Conservation (phyloP, 1,140 invertebrate species). For the Gerris buenoi region DNA sequence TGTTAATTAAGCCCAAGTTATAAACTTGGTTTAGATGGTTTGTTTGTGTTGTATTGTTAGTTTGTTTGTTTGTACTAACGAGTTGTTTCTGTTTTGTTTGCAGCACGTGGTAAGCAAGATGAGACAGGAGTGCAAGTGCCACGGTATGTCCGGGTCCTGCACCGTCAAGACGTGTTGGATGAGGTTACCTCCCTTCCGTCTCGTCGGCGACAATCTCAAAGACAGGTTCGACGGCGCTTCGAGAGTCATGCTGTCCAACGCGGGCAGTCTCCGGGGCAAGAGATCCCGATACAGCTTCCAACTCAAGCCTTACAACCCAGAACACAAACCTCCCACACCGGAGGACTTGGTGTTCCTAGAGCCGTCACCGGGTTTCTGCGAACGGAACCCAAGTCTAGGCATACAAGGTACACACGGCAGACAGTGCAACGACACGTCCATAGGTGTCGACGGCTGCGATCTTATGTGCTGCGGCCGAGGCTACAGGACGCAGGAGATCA, state of each 20-base stretch:
- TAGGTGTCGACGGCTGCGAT: constrained; percentile 86
- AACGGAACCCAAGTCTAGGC: constrained; percentile 67
- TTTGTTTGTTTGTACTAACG: too few relatives aligned
- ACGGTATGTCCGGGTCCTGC: constrained; percentile 83
- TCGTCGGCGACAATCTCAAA: constrained; percentile 76
- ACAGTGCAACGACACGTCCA: constrained; percentile 79
- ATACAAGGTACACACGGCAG: constrained; percentile 76
- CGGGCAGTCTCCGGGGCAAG: constrained; percentile 39
- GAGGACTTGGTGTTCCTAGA: constrained; percentile 89
- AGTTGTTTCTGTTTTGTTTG: too few relatives aligned
- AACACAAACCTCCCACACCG: constrained; percentile 70
- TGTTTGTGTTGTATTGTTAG: too few relatives aligned
- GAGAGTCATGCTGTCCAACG: constrained; percentile 63
- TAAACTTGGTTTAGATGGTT: too few relatives aligned
- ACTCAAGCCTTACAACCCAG: constrained; percentile 71
- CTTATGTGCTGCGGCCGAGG: constrained; percentile 92
- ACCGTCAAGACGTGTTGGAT: constrained; percentile 87
- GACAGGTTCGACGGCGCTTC: constrained; percentile 85
- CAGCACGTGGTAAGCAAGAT: constrained; percentile 86
- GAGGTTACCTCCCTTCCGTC: constrained; percentile 66
- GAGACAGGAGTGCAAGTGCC: constrained; percentile 84
- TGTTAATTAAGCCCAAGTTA: too few relatives aligned
- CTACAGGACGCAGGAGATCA: constrained; percentile 65
- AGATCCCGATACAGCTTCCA: constrained; percentile 62
- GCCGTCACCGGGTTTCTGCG: constrained; percentile 81